Conservation (phyloP, 2,888 invertebrate genomes). For the Geophilus truncorum region DNA sequence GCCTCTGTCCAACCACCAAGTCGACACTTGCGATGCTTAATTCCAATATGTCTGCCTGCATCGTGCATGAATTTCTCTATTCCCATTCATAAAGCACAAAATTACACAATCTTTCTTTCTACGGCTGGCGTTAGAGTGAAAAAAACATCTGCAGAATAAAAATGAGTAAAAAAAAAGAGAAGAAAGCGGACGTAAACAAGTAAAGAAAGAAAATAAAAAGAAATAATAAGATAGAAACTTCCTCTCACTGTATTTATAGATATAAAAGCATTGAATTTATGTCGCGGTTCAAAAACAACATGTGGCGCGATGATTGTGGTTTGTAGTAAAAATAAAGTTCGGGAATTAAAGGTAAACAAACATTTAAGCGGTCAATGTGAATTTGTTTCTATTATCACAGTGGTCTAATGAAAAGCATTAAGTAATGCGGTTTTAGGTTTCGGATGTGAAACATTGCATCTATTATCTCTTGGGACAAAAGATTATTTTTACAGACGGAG, state of each 20-base stretch:
- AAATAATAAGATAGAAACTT: too few relatives aligned
- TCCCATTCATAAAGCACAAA: neutral
- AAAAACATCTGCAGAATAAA: neutral
- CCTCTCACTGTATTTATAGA: too few relatives aligned
- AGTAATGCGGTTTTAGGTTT: neutral
- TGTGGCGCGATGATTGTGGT: too few relatives aligned
- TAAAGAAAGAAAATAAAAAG: neutral
- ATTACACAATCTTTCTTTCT: neutral
- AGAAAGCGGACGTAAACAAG: too few relatives aligned
- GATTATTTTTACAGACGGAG: neutral
- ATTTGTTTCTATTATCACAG: too few relatives aligned
- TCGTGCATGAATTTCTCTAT: neutral
- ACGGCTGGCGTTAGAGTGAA: neutral
- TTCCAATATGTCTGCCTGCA: conserved; percentile 14
- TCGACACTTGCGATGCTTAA: neutral
- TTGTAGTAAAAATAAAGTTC: too few relatives aligned
- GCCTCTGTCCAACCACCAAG: conserved; percentile 14
- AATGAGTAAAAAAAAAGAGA: neutral
- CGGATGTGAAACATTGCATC: neutral
- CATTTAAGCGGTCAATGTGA: too few relatives aligned
- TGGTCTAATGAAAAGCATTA: neutral
- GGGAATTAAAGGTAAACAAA: too few relatives aligned
- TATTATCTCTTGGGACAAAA: neutral
- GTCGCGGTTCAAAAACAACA: too few relatives aligned
- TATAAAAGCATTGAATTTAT: too few relatives aligned